These are phyloP conservation scores for Apogon talboti DNA, from an alignment of 2,797 vertebrate species.

Conservation along the genomic window DNA sequence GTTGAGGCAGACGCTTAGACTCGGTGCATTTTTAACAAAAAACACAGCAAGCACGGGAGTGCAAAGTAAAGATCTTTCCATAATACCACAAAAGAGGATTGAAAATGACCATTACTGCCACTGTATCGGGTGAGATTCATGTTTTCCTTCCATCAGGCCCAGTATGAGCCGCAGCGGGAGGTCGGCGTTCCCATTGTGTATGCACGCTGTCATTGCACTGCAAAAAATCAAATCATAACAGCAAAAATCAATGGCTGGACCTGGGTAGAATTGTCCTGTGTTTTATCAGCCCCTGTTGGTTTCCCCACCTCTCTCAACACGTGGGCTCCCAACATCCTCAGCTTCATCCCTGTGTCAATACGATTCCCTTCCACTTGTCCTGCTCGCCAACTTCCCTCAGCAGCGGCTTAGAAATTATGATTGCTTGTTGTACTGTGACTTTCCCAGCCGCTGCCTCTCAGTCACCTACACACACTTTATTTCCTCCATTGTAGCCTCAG, in stretches of 20 bases:
- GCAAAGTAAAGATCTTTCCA: no score
- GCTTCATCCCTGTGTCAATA: slow-evolving; percentile 83
- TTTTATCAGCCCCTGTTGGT: slow-evolving; percentile 73
- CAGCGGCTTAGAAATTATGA: slow-evolving; percentile 82
- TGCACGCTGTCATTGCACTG: slow-evolving; percentile 22
- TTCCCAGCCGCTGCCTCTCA: slow-evolving; percentile 70
- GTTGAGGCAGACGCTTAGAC: no score
- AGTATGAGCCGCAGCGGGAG: slow-evolving; percentile 1
- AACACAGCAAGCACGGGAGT: no score
- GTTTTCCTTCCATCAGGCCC: background rate
- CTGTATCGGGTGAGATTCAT: slow-evolving; percentile 1
- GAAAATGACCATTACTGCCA: background rate
- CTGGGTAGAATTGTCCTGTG: slow-evolving; percentile 77
- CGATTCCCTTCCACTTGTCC: slow-evolving; percentile 86
- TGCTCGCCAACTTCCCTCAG: slow-evolving; percentile 82
- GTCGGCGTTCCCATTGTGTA: slow-evolving; percentile 17
- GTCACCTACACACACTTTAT: slow-evolving; percentile 60
- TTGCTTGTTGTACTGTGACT: slow-evolving; percentile 81
- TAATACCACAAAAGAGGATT: no score
- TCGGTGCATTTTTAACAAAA: no score
- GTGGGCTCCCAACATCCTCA: slow-evolving; percentile 76
- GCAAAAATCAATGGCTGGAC: slow-evolving; percentile 75
- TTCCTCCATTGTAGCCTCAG: slow-evolving; percentile 59
- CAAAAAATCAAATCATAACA: slow-evolving; percentile 56
- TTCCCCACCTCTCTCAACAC: slow-evolving; percentile 68